These are phyloP conservation scores for Leptinotarsa lineolata DNA, from an alignment of 1,140 invertebrate species.

Conservation along the genomic window DNA sequence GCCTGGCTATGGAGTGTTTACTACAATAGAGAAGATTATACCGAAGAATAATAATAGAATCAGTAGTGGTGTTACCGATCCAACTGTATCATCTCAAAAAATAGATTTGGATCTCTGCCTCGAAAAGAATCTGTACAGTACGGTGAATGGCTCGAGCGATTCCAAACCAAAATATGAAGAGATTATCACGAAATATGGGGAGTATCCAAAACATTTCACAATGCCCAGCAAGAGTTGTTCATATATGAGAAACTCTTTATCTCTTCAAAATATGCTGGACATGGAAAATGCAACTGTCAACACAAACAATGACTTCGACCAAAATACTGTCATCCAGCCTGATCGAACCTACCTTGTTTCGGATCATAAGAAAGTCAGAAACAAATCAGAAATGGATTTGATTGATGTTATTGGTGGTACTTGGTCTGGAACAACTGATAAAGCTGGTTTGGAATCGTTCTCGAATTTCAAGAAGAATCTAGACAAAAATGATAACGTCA, in stretches of 20 bases:
- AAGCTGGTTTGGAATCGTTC: conserved; percentile 35
- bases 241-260: conserved; percentile 47
- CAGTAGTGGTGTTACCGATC: neutral
- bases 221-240: conserved; percentile 36
- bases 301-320: conserved; percentile 55
- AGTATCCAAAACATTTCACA: conserved; percentile 38
- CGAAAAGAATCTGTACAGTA: conserved; percentile 42
- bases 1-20: conserved; percentile 51
- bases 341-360: conserved; percentile 50
- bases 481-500: conserved; percentile 44
- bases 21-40: conserved; percentile 50
- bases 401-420: conserved; percentile 54
- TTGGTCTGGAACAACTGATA: conserved; percentile 52
- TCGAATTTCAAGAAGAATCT: conserved; percentile 40
- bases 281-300: conserved; percentile 42
- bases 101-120: conserved; percentile 41
- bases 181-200: conserved; percentile 47
- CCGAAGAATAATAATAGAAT: conserved; percentile 29
- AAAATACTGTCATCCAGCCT: conserved; percentile 52
- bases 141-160: conserved; percentile 36
- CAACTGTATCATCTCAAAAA: conserved; percentile 9
- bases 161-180: conserved; percentile 42
- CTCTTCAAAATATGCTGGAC: conserved; percentile 50
- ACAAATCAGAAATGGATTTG: conserved; percentile 54
- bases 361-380: conserved; percentile 40